Evolutionary conservation across 2,888 invertebrate genomes (phyloP), one percentile per base, ranked within the genome.

Genomic region (Amphipyra tragopoginis): DNA sequence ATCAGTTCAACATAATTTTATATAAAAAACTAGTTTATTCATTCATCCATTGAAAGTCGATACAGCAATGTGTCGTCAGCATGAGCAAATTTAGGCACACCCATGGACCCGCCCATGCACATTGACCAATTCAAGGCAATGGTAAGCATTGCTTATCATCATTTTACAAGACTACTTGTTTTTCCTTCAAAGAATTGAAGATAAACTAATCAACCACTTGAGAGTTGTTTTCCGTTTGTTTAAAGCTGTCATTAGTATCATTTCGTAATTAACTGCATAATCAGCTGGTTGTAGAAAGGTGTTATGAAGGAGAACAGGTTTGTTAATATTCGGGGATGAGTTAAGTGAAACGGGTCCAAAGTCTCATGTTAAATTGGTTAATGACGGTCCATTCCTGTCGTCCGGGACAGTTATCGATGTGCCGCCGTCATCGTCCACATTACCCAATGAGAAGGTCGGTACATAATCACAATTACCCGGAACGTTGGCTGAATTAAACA

Each of bases 351-450:
- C 70, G 74, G 66, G 90, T 90, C 82, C 88, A 88, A 90, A 92
- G 90, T 92, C 86, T 87, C 74, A 75, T 76, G 77, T 83, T 87
- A 84, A 92, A 93, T 93, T 93, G 93, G 91, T 90, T 91, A 93
- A 93, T 93, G 86, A 86, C 79, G 82, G 66, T 81, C 76, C 82
- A 92, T 93, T 93, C 91, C 93, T 89, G 82, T 81, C 78, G 80
- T 83, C 80, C 83, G 76, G 79, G 84, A 80, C 85, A 80, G 85
- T 87, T 87, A 90, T 92, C 90, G 92, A 89, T 86, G 87, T 72
- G 57, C 86, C 86, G 84, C 76, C 86, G 85, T 83, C 87, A 84
- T 82, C 79, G 82, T 75, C 67, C 79, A 79, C 78, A 90, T 93
- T 91, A 90, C 81, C 86, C 88, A 93, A 90, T 92, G 83, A 89